These are phyloP conservation scores for Syngnathus rostellatus DNA, from an alignment of 2,797 vertebrate species.

Conservation along the genomic window DNA sequence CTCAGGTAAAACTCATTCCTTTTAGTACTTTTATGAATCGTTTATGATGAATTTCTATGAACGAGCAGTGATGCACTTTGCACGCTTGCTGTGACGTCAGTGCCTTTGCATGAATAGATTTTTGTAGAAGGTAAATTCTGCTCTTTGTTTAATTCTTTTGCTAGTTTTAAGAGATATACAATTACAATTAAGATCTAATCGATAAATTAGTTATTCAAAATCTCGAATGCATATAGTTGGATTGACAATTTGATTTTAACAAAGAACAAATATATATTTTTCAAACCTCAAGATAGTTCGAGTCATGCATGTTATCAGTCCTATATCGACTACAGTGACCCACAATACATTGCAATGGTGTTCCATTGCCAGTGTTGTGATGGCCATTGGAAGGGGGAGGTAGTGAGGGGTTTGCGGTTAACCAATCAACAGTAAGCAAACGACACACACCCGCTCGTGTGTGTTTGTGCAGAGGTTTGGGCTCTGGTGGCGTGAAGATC, in stretches of 20 bases:
- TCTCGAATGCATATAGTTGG: not conserved
- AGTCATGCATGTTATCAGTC: not conserved
- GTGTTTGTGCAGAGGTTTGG: not conserved
- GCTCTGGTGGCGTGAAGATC: not conserved
- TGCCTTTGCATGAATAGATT: not conserved
- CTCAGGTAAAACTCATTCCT: constrained; percentile 74
- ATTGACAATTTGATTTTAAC: no score
- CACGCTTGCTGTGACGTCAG: constrained; percentile 4
- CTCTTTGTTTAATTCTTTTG: not conserved
- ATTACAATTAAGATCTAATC: not conserved
- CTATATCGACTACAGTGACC: not conserved
- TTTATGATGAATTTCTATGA: not conserved
- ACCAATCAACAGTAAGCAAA: constrained; percentile 57
- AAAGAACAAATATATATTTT: no score
- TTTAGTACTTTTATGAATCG: not conserved
- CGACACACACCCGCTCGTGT: constrained; percentile 51
- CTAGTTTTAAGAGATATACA: not conserved
- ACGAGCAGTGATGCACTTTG: constrained; percentile 17
- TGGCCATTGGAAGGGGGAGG: constrained; percentile 23
- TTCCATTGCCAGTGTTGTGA: constrained; percentile 3
- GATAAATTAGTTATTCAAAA: not conserved
- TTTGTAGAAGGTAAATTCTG: not conserved
- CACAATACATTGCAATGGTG: not conserved
- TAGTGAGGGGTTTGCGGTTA: constrained; percentile 11
- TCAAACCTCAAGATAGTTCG: not conserved